phyloP scores from a whole-genome alignment of 2,113 vertebrate genomes.

The Gopherus evgoodei region DNA sequence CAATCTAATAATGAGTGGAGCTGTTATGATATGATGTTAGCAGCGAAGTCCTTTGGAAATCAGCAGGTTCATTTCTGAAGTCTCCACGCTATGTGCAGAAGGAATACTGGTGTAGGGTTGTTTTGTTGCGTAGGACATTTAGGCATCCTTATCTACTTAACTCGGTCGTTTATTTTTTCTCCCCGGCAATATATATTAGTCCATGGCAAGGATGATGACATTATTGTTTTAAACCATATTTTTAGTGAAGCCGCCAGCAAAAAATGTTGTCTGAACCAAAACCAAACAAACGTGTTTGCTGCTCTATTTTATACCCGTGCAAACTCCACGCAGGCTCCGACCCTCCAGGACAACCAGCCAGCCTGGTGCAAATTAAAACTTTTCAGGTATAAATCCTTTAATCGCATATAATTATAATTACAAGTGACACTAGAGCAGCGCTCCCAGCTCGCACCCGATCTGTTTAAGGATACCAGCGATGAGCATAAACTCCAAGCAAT shows the following conservation, averaged over 20 bases:
- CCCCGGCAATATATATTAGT: background rate
- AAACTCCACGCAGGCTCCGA: background rate
- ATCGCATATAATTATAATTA: slow-evolving; percentile 38
- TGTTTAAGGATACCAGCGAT: slow-evolving; percentile 32
- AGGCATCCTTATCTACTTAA: too few relatives aligned
- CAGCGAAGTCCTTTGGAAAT: background rate
- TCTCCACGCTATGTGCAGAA: background rate
- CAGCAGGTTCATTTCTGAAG: background rate
- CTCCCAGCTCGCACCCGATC: slow-evolving; percentile 18
- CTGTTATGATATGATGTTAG: fast-evolving
- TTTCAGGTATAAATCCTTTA: slow-evolving; percentile 44
- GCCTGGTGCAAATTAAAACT: slow-evolving; percentile 26
- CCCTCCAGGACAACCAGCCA: background rate
- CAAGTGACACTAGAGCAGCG: slow-evolving; percentile 29
- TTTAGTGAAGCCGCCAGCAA: background rate
- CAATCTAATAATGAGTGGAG: background rate
- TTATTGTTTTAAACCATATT: background rate
- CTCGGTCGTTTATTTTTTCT: background rate
- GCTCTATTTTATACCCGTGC: background rate
- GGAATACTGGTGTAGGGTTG: background rate
- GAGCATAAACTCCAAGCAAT: slow-evolving; percentile 13
- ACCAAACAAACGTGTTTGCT: background rate
- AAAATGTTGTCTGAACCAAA: background rate
- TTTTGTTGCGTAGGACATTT: background rate
- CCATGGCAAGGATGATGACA: too few relatives aligned